Base-by-base conservation (phyloP, 2,888 invertebrate genomes). In the Leptinotarsa peninsularis region DNA sequence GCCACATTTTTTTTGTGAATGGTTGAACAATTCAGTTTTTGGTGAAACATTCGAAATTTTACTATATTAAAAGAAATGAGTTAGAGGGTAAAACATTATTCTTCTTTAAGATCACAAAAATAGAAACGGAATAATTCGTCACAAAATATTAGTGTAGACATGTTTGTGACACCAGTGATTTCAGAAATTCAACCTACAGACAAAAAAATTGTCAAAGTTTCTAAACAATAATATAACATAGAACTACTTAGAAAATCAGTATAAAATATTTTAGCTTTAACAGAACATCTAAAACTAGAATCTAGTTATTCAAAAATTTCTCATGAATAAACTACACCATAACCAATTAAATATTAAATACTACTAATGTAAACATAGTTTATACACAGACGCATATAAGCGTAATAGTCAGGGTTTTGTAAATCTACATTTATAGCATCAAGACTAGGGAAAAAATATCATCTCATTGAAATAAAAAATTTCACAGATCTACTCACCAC, bases 351-450 rank as follows among this genome's bases (percentile, higher is more conserved):
- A 81, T 79, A 81, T 82, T 78, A 79, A 80, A 77, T 82, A 80
- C 82, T 79, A 73, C 77, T 73, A 80, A 74, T 78, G 76, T 82
- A 81, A 82, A 82, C 81, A 80, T 82, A 79, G 80, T 82, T 81
- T 81, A 80, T 82, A 82, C 81, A 82, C 72, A 78, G 79, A 80
- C 79, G 79, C 81, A 76, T 74, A 72, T 73, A 81, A 79, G 80
- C 81, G 81, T 77, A 75, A 73, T 70, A 43, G 74, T 73, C 75
- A 74, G 73, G 73, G 74, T 72, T 56, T 75, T 76, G 54, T 75
- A 73, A 75, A 70, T 70, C 60, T 72, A n/a, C 43, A 63, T 63
- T 43, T 18, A 13, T 2, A 63, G 63, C 43, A 63, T 63, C 33
- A 43, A 43, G 63, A 63, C 43, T n/a, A 18, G 10, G 43, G 43